phyloP scores from a whole-genome alignment of 2,113 vertebrate species.

The Trachemys scripta region DNA sequence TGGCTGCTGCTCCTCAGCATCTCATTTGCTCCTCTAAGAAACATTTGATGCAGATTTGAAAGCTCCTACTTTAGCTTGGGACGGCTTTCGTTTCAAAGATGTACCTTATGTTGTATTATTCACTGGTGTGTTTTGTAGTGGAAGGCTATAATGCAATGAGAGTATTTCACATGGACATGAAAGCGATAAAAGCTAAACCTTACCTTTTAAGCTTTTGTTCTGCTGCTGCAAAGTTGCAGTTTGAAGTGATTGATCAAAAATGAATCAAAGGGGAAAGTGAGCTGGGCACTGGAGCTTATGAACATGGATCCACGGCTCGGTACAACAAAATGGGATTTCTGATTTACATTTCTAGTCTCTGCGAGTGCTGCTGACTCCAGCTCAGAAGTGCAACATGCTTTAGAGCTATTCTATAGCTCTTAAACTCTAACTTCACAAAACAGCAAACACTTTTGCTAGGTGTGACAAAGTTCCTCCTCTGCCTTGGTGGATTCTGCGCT shows the following conservation, averaged over 20 bases:
- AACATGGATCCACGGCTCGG: fast-evolving
- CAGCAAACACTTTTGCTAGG: not conserved
- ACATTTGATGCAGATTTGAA: slow-evolving; percentile 27
- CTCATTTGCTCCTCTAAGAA: slow-evolving; percentile 21
- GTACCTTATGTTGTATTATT: not conserved
- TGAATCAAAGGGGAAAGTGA: slow-evolving; percentile 25
- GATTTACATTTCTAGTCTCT: not conserved
- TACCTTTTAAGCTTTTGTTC: slow-evolving; percentile 43
- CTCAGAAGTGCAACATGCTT: not conserved
- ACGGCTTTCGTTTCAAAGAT: not conserved
- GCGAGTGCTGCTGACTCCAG: not conserved
- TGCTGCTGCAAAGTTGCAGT: slow-evolving; percentile 2
- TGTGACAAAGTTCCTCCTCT: no score
- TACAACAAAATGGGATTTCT: not conserved
- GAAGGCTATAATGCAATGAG: not conserved
- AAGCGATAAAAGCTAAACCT: slow-evolving; percentile 27
- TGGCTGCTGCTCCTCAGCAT: not conserved
- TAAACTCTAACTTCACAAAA: not conserved
- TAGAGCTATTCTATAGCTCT: not conserved
- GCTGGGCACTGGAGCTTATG: not conserved
- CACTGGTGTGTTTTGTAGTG: not conserved
- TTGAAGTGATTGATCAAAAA: slow-evolving; percentile 45
- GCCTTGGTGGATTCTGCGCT: no score
- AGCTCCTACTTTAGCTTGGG: not conserved
- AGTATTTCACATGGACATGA: slow-evolving; percentile 10